A percentile compares a stretch with the other conserved stretches of the same genome.
Evolutionary conservation across 2,113 vertebrate genomes (phyloP).

Genomic region (Chrysochloris asiatica): DNA sequence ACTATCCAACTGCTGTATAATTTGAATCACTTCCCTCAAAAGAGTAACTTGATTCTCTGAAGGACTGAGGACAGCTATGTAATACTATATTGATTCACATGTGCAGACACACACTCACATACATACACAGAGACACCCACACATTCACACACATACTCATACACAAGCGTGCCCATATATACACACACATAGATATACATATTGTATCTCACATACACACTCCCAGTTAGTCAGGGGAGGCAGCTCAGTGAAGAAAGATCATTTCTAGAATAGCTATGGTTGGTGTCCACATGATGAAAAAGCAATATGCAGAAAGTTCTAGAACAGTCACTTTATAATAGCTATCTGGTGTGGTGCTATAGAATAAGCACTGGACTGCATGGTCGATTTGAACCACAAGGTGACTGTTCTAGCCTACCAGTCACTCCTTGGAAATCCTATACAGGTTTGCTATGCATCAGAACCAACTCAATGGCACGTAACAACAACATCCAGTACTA

Average conservation of each 20-base stretch:
- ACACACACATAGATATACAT: neutral
- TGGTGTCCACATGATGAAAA: neutral
- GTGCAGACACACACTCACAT: neutral
- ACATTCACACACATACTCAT: too few species aligned
- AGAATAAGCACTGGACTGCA: too few species aligned
- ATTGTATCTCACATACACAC: too few species aligned
- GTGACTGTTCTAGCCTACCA: too few species aligned
- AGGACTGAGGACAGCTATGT: neutral
- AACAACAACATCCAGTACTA: too few species aligned
- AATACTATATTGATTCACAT: neutral
- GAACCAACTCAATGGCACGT: too few species aligned
- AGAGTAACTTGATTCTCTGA: neutral
- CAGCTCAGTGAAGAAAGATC: neutral
- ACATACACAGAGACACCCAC: neutral
- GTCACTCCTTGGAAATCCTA: too few species aligned
- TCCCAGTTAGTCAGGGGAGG: neutral
- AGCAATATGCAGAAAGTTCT: neutral
- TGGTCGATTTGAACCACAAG: too few species aligned
- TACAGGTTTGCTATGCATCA: too few species aligned
- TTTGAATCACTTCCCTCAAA: constrained; percentile 39
- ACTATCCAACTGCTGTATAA: neutral
- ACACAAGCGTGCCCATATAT: neutral
- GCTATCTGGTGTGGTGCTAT: too few species aligned
- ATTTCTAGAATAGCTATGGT: neutral
- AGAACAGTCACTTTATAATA: too few species aligned